Evolutionary conservation across 2,113 vertebrate species (phyloP).

Genomic region (Eleginops maclovinus): DNA sequence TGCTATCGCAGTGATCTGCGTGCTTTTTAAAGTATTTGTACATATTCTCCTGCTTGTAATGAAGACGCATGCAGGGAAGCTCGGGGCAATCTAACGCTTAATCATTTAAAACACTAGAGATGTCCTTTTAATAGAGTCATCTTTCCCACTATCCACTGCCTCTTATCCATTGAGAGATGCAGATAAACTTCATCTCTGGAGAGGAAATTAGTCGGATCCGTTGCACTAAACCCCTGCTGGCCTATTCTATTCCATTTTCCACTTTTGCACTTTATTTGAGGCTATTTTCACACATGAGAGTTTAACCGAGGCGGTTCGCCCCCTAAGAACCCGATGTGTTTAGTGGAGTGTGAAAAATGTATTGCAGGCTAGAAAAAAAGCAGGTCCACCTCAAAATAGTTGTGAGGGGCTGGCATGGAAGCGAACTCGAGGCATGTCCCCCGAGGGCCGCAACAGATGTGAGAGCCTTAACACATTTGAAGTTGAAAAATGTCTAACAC

Average conservation of each 20-base stretch:
- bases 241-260: constrained; percentile 68
- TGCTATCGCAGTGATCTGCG: not conserved
- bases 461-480: constrained; percentile 43
- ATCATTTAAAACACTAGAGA: constrained; percentile 56
- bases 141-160: constrained; percentile 20
- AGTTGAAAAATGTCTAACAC: constrained; percentile 36
- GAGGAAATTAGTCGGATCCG: constrained; percentile 58
- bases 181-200: constrained; percentile 62
- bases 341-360: constrained; percentile 69
- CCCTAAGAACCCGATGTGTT: constrained; percentile 63
- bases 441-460: constrained; percentile 26
- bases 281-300: constrained; percentile 72
- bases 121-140: constrained; percentile 47
- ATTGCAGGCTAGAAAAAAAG: constrained; percentile 52
- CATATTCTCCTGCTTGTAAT: constrained; percentile 2
- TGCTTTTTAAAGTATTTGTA: not conserved
- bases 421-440: constrained; percentile 46
- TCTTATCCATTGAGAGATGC: constrained; percentile 55
- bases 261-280: constrained; percentile 72
- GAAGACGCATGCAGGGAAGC: not conserved
- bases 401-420: constrained; percentile 37
- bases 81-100: constrained; percentile 29
- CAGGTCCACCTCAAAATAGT: constrained; percentile 59
- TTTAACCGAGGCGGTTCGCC: constrained; percentile 60
- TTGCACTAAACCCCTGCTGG: constrained; percentile 56